Conservation (phyloP, 2,888 invertebrate species). For the Apomyelois bistriatella region DNA sequence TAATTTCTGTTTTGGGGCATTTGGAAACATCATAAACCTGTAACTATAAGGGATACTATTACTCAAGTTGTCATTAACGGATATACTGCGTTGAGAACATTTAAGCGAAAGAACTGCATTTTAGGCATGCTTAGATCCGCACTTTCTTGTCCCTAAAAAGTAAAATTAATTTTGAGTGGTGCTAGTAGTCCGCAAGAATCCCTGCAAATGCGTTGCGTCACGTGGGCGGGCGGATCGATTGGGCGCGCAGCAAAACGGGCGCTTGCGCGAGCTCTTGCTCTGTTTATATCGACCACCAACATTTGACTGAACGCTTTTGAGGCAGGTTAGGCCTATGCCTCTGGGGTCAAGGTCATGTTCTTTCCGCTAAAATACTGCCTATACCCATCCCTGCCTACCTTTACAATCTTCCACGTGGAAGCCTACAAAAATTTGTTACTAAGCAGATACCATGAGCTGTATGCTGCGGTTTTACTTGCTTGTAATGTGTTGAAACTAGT, state of each 20-base stretch:
- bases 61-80: no score
- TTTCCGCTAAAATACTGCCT: constrained; percentile 44
- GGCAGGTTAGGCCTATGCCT: constrained; percentile 80
- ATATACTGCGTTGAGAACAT: no score
- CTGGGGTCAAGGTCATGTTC: constrained; percentile 77
- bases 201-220: constrained; percentile 76
- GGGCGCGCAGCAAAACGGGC: constrained; percentile 49
- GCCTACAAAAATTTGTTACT: no score
- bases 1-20: no score
- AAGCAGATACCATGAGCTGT: no score
- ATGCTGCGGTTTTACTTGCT: no score
- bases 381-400: constrained; percentile 19
- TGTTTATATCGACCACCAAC: constrained; percentile 68
- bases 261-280: constrained; percentile 67
- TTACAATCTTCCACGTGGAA: constrained; percentile 16
- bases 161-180: constrained; percentile 28
- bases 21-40: no score
- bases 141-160: no score
- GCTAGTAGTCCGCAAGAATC: constrained; percentile 64
- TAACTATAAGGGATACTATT: no score
- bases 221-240: constrained; percentile 75
- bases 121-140: no score
- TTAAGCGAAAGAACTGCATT: no score
- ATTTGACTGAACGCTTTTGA: constrained; percentile 72
- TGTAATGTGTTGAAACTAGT: no score